A percentile compares a stretch with the other conserved stretches of the same genome.
These are phyloP conservation scores for Stegastes partitus DNA, from an alignment of 2,113 vertebrate species.

Conservation along the genomic window DNA sequence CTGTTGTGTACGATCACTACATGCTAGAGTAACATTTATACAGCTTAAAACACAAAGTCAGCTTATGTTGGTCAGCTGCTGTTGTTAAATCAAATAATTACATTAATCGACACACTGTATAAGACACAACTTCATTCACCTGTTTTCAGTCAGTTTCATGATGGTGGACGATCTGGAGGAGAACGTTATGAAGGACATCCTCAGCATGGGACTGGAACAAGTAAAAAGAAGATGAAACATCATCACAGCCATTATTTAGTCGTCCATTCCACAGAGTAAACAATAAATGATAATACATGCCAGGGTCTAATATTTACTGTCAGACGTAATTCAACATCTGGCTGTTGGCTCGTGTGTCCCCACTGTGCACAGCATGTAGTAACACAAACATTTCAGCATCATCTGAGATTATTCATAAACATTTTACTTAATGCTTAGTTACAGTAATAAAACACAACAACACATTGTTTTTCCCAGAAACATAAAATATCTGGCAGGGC, in stretches of 20 bases:
- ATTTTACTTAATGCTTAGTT: background rate
- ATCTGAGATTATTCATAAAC: constrained; percentile 25
- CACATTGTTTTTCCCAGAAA: constrained; percentile 1
- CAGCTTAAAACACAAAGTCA: background rate
- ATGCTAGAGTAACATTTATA: constrained; percentile 9
- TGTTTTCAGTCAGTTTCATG: constrained; percentile 92
- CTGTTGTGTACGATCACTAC: constrained; percentile 12
- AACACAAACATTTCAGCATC: background rate
- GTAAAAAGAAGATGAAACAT: constrained; percentile 10
- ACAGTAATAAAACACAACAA: background rate
- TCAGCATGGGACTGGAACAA: constrained; percentile 88
- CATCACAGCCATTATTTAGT: background rate
- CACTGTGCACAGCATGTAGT: constrained; percentile 5
- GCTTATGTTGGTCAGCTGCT: background rate
- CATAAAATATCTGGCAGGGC: background rate
- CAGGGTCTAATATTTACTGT: background rate
- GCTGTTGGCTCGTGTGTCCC: background rate
- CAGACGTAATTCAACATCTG: no score
- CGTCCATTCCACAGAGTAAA: background rate
- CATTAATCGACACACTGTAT: no score
- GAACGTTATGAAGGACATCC: constrained; percentile 94
- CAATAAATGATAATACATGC: background rate
- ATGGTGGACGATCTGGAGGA: constrained; percentile 86
- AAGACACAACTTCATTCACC: constrained; percentile 69
- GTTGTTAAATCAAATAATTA: background rate